phyloP scores from a whole-genome alignment of 2,888 invertebrate species.

The Ganaspis brasiliensis region DNA sequence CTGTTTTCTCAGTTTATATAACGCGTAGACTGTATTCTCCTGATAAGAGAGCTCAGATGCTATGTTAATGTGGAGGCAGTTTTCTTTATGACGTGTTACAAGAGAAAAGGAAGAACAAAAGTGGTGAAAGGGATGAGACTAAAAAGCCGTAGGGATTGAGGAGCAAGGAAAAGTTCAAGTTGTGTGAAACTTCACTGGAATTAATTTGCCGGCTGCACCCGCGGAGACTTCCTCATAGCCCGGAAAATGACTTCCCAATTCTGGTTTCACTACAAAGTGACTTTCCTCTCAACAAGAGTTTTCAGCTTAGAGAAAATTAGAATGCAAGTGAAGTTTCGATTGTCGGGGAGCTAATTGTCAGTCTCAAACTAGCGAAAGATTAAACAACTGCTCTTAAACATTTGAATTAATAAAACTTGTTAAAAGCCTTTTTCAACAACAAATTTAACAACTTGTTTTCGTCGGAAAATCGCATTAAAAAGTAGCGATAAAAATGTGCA shows the following conservation, averaged over 20 bases:
- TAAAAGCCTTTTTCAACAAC: not conserved
- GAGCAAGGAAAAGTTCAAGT: slow-evolving; percentile 32
- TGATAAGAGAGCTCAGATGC: not conserved
- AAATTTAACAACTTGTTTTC: too few relatives aligned
- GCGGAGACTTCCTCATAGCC: slow-evolving; percentile 22
- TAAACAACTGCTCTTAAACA: slow-evolving; percentile 3
- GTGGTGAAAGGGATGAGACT: not conserved
- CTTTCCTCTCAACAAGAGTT: slow-evolving; percentile 32
- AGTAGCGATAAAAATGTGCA: too few relatives aligned
- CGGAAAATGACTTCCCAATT: slow-evolving; percentile 32
- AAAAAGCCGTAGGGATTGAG: slow-evolving; percentile 22
- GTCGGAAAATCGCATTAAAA: too few relatives aligned
- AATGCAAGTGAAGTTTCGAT: slow-evolving; percentile 38
- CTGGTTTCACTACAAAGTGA: slow-evolving; percentile 19
- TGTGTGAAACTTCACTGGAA: slow-evolving; percentile 33
- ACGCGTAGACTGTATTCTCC: slow-evolving; percentile 1
- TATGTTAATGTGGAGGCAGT: slow-evolving; percentile 3
- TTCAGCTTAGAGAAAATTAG: slow-evolving; percentile 39
- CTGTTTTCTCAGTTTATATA: slow-evolving; percentile 10
- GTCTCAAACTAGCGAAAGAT: slow-evolving; percentile 18
- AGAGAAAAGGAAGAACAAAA: not conserved
- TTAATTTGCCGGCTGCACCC: slow-evolving; percentile 32
- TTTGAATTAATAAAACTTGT: not conserved
- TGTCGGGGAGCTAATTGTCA: slow-evolving; percentile 30
- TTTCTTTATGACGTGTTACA: slow-evolving; percentile 27